Base-by-base conservation (phyloP, 2,888 invertebrate species). In the Pheosia gnoma region DNA sequence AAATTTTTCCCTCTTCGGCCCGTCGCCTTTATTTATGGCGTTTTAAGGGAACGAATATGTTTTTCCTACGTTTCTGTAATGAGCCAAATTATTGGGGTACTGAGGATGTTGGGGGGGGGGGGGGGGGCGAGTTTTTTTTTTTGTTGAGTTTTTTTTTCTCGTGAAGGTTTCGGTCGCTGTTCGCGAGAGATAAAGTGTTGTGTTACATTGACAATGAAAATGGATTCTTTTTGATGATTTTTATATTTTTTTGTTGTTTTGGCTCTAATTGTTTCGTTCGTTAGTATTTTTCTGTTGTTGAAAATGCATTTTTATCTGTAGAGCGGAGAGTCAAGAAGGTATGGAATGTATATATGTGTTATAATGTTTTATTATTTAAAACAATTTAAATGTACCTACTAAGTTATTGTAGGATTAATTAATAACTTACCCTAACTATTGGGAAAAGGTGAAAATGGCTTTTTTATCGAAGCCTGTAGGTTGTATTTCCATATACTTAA, bases 31-130 rank as follows among this genome's bases (percentile, higher is more conserved):
- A 93, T 93, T 93, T 93, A 93, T 93, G 85, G 87, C 83, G 82
- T 82, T 83, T 87, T 88, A 88, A 88, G 85, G 89, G 76, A 79
- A 74, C 74, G 91, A 93, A 93, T 93, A 93, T 93, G 93, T 91
- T 93, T 88, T 89, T 87, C 88, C 83, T 88, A 87, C 90, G 83
- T 85, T 87, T 85, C 86, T 82, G 90, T 93, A 93, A 93, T 91
- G 93, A 90, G 89, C 84, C 89, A 85, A 90, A 93, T 93, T 92
- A 93, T 91, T 88, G 84, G 91, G 90, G 90, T 74, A 68, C 86
- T 88, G 88, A 89, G 65, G 65, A 77, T 77, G 89, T 86, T 81
- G 83, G 86, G 88, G 88, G 87, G 84, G 87, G 76, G 67, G 62
- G 63, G 73, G 78, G 79, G 81, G 81, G n/a, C n/a, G n/a, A n/a